Evolutionary conservation across 1,140 invertebrate genomes (phyloP), one percentile per base, ranked within the genome.

Genomic region (Harlomillsia oculata): DNA sequence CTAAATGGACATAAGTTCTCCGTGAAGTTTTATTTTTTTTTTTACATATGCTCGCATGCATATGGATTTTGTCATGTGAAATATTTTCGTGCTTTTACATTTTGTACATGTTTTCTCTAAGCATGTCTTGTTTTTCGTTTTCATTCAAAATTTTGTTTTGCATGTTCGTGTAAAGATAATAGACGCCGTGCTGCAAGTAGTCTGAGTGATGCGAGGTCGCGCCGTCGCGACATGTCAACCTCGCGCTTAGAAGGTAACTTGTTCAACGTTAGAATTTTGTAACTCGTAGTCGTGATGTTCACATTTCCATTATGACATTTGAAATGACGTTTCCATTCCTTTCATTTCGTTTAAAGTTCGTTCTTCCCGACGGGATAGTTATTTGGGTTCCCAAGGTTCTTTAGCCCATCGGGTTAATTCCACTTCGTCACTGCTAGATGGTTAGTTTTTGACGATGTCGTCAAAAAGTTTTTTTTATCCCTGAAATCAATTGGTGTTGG

Each of bases 341-440:
- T n/a, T n/a, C n/a, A n/a, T 41, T 41, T 48, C 16, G 13, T 29
- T 48, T 60, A 14, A 56, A 62, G 60, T 53, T 53, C 60, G 60
- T 41, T 58, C n/a, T n/a, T n/a, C 60, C 25, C 51, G 60, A 29
- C 55, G 60, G 5, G 60, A 62, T 56, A 64, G 52, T 55, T 60
- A 57, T 58, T 55, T 64, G 54, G 56, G 62, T 29, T 64, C 63
- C 20, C 59, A 64, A 52, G 63, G 61, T 40, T 61, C 40, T 53
- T 48, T 58, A 39, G 49, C 54, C 39, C 56, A 53, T 36, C 51
- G 63, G 28, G 59, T 39, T 21, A 64, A 58, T 50, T 64, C 63
- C n/a, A 58, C 63, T 16, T 64, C 63, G n/a, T 64, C 63, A 20
- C 51, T 64, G n/a, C 40, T 64, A 37, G 63, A 64, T 61, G 63